These are phyloP conservation scores for Brachionus calyciflorus DNA, from an alignment of 1,140 invertebrate species.

Conservation along the genomic window DNA sequence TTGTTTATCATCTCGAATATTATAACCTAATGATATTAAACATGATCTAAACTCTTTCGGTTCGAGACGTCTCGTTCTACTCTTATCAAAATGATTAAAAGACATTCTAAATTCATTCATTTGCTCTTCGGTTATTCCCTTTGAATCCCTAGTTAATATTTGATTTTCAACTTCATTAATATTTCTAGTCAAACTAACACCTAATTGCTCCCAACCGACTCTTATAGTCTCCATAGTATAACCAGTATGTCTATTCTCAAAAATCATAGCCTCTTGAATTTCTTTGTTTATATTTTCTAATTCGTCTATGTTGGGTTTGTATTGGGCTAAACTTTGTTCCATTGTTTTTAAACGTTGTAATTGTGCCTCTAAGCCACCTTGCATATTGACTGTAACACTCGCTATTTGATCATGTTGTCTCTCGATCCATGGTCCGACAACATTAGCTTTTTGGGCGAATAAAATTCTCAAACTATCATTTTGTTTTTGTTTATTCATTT, in stretches of 20 bases:
- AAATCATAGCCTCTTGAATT: slow-evolving; percentile 94
- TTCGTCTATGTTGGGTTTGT: slow-evolving; percentile 96
- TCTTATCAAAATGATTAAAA: slow-evolving; percentile 99
- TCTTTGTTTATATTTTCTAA: slow-evolving; percentile 92
- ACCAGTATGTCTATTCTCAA: slow-evolving; percentile 95
- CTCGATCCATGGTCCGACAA: slow-evolving; percentile 97
- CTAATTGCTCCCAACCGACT: slow-evolving; percentile 96
- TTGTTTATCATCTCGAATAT: slow-evolving; percentile 92
- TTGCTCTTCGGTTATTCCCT: slow-evolving; percentile 90
- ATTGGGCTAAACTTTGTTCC: slow-evolving; percentile 86
- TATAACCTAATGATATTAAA: slow-evolving; percentile 92
- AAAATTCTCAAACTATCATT: slow-evolving; percentile 92
- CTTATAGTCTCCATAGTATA: slow-evolving; percentile 99
- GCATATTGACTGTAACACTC: slow-evolving; percentile 75
- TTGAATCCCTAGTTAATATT: slow-evolving; percentile 85
- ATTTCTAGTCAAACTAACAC: slow-evolving; percentile 95
- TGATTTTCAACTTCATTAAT: slow-evolving; percentile 98
- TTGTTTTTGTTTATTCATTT: slow-evolving; percentile 91
- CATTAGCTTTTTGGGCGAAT: slow-evolving; percentile 96
- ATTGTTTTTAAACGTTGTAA: slow-evolving; percentile 87
- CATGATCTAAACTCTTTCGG: slow-evolving; percentile 98
- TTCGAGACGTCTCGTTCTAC: slow-evolving; percentile 83
- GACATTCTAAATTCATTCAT: slow-evolving; percentile 95
- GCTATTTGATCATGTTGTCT: slow-evolving; percentile 80
- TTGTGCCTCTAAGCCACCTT: slow-evolving; percentile 85